Base-by-base conservation (phyloP, 2,888 invertebrate genomes). In the Microplitis deprimator region DNA sequence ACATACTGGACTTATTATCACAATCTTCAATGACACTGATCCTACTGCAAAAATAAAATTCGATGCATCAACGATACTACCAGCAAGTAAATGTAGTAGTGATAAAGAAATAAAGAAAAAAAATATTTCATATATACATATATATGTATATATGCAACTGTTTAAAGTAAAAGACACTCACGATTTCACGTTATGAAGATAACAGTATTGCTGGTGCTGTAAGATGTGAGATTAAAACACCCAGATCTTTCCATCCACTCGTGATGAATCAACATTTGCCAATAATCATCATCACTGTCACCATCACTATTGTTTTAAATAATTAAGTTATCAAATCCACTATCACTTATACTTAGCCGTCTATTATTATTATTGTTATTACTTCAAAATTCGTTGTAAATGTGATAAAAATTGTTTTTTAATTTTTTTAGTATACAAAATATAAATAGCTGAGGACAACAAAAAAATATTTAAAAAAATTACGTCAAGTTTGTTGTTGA, bases 181-280 rank as follows among this genome's bases (percentile, higher is more conserved):
- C 39, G 61, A 60, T 71, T 71, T 71, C 61, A 61, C 71, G 50
- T 50, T 50, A 29, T 71, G 20, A 40, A 71, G 71, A 71, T 71
- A 71, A 71, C 71, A 61, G 59, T 60, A 29, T 20, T 65, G 38
- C 29, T 50, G 50, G 50, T 50, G 65, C 38, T 65, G 65, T 50
- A 50, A 65, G 65, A 38, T 65, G 65, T 65, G 65, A 20, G 65
- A 65, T 65, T 65, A 65, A 65, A 65, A 65, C 29, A 29, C 29
- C 65, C 38, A 65, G 65, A 65, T 65, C 65, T 65, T 65, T 65
- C 65, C 38, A 65, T 65, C 10, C 13, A 65, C 6, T 38, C 20
- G 13, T 65, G 29, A 65, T 38, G 13, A 38, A 65, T 65, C 38
- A 7, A 29, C 13, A 29, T 20, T 62, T 62, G 16, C 17, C 13